phyloP scores from a whole-genome alignment of 2,797 vertebrate genomes.

The Paguma larvata region DNA sequence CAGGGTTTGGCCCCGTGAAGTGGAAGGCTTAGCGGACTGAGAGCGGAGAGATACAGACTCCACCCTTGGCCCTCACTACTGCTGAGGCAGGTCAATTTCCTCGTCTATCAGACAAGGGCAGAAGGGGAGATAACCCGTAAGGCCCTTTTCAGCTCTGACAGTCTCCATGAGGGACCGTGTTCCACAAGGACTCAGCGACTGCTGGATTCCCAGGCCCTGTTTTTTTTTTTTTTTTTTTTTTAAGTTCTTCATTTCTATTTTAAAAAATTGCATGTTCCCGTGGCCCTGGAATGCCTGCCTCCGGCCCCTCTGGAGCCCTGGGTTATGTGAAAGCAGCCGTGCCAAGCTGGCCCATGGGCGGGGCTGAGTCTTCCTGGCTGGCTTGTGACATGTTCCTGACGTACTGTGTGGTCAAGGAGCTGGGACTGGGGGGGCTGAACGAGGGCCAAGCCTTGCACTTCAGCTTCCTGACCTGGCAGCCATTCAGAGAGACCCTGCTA shows the following conservation, averaged over 20 bases:
- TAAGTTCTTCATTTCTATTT: slow-evolving; percentile 95
- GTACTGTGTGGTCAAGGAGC: slow-evolving; percentile 93
- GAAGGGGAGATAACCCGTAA: slow-evolving; percentile 64
- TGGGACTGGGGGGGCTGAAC: slow-evolving; percentile 91
- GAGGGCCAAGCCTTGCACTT: slow-evolving; percentile 94
- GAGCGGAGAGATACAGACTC: not conserved
- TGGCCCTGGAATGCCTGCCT: slow-evolving; percentile 90
- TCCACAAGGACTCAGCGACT: slow-evolving; percentile 82
- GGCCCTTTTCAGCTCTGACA: slow-evolving; percentile 68
- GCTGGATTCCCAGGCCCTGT: slow-evolving; percentile 93
- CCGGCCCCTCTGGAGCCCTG: slow-evolving; percentile 92
- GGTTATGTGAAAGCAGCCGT: slow-evolving; percentile 96
- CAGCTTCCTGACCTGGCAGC: slow-evolving; percentile 96
- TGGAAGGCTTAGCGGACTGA: not conserved
- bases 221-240: slow-evolving; percentile 82
- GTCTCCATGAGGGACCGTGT: slow-evolving; percentile 60
- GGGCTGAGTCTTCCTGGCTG: slow-evolving; percentile 86
- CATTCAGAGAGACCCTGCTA: slow-evolving; percentile 95
- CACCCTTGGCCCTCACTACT: not conserved
- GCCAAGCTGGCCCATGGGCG: slow-evolving; percentile 89
- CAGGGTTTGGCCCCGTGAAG: not conserved
- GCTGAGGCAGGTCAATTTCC: slow-evolving; percentile 12
- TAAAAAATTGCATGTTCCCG: slow-evolving; percentile 90
- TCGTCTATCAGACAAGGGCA: not conserved
- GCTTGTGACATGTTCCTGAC: slow-evolving; percentile 91